phyloP scores from a whole-genome alignment of 2,888 invertebrate species.

The Limnephilus rhombicus region DNA sequence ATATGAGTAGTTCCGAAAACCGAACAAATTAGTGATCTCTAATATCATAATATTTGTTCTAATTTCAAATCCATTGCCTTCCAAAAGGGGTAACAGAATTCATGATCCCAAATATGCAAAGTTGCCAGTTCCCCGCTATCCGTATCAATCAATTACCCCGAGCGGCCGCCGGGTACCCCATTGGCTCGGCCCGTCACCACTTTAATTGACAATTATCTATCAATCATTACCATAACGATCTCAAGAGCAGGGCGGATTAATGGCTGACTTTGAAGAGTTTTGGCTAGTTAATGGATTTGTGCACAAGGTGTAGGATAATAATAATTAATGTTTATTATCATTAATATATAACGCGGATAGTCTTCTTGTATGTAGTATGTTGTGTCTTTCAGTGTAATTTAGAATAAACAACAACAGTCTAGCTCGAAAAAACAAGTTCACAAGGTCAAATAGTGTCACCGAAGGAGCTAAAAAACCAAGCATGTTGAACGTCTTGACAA shows the following conservation, averaged over 20 bases:
- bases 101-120: background rate
- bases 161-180: background rate
- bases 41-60: background rate
- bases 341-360: no score
- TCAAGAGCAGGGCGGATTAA: background rate
- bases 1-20: no score
- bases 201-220: conserved; percentile 38
- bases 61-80: background rate
- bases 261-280: background rate
- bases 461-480: no score
- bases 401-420: no score
- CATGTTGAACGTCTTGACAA: no score
- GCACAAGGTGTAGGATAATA: background rate
- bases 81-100: background rate
- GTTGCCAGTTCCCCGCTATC: background rate
- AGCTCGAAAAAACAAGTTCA: no score
- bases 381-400: no score
- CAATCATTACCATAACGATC: conserved; percentile 33
- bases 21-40: no score
- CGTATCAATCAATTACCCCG: background rate
- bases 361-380: no score
- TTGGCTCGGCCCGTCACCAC: background rate
- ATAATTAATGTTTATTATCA: background rate
- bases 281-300: background rate
- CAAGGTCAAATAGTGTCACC: no score